Conservation (phyloP, 2,888 invertebrate genomes). For the Nebria brevicollis region DNA sequence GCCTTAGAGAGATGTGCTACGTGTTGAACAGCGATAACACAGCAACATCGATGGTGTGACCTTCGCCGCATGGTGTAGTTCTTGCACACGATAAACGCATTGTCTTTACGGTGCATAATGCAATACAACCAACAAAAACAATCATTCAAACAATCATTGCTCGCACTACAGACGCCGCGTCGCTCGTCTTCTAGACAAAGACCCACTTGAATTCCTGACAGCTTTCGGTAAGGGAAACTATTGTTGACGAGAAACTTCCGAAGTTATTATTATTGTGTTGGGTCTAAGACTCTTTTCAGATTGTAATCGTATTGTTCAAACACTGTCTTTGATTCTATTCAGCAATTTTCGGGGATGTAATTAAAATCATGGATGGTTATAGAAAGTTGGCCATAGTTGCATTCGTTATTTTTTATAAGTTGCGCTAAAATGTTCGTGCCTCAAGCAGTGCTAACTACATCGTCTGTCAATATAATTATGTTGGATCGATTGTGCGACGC, state of each 20-base stretch:
- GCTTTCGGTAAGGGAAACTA: not conserved
- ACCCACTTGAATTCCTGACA: not conserved
- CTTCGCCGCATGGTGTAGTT: not conserved
- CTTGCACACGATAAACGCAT: not conserved
- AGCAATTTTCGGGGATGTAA: not conserved
- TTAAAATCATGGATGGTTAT: not conserved
- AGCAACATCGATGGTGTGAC: not conserved
- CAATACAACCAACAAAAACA: not conserved
- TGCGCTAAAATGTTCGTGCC: not conserved
- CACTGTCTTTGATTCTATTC: not conserved
- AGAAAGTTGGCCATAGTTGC: no score
- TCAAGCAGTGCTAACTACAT: slow-evolving; percentile 6
- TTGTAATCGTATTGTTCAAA: not conserved
- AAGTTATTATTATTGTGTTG: not conserved
- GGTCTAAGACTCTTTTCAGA: not conserved
- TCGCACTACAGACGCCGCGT: not conserved
- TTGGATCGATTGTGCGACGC: not conserved
- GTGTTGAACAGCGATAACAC: not conserved
- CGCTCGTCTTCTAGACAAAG: not conserved
- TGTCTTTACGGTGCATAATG: not conserved
- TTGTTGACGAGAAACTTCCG: not conserved
- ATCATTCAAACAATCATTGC: not conserved
- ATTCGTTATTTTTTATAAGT: no score
- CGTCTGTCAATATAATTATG: slow-evolving; percentile 3
- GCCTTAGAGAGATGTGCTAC: not conserved